Percentiles rank a stretch among this genome's conserved stretches.
phyloP scores from a whole-genome alignment of 2,797 vertebrate species.

The Nasua narica region DNA sequence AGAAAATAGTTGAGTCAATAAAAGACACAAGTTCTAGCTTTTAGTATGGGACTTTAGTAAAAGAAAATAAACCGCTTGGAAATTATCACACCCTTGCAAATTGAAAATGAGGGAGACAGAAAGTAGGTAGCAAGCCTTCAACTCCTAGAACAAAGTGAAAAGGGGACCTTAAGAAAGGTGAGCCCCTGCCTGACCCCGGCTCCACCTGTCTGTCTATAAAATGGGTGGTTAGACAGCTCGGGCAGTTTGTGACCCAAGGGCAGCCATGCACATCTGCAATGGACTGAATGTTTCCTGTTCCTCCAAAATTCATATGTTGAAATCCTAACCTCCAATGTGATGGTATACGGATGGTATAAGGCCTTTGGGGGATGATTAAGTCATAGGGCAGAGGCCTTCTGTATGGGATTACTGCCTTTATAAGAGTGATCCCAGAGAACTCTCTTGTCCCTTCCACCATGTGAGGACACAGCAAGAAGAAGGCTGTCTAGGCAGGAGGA shows the following conservation, averaged over 20 bases:
- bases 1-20: neutral
- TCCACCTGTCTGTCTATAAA: neutral
- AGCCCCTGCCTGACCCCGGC: neutral
- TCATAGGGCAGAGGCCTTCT: neutral
- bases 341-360: neutral
- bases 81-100: neutral
- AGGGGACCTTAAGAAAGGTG: neutral
- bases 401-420: neutral
- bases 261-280: neutral
- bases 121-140: neutral
- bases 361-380: too few relatives aligned
- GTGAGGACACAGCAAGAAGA: neutral
- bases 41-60: neutral
- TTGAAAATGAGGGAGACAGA: neutral
- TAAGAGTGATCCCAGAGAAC: neutral
- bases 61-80: neutral
- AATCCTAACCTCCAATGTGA: neutral
- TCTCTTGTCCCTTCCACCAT: neutral
- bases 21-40: neutral
- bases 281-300: too few relatives aligned
- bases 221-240: neutral
- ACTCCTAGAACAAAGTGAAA: neutral
- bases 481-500: neutral
- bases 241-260: neutral
- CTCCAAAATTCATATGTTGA: neutral